These are phyloP conservation scores for Mormyrops boulengeri DNA, from an alignment of 2,797 vertebrate species.

Conservation along the genomic window DNA sequence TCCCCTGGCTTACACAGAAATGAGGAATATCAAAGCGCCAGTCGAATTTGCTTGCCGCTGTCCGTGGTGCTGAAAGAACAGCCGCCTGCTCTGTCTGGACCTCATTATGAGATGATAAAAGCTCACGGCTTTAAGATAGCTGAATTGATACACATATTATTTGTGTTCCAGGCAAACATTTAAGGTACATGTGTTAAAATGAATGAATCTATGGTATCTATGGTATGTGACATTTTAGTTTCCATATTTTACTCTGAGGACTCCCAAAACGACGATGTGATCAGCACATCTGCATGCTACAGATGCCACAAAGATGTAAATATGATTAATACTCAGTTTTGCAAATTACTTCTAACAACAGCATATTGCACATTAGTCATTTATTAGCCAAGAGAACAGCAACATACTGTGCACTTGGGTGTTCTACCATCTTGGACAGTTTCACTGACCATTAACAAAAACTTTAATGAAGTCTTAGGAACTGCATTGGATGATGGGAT, in stretches of 20 bases:
- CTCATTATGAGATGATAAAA: background rate
- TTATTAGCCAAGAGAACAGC: background rate
- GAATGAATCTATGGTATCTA: background rate
- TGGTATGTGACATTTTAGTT: background rate
- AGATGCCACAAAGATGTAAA: background rate
- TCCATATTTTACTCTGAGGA: background rate
- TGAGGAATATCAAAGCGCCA: background rate
- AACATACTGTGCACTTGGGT: background rate
- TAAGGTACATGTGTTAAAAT: background rate
- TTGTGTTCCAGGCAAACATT: background rate
- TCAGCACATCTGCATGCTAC: background rate
- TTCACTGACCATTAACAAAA: background rate
- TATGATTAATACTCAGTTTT: background rate
- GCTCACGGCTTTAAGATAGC: background rate
- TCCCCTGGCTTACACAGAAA: background rate
- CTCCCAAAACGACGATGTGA: background rate
- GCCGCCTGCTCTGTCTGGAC: background rate
- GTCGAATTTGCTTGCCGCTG: background rate
- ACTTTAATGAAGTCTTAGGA: background rate
- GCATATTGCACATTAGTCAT: background rate
- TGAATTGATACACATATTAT: background rate
- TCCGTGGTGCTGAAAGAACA: background rate
- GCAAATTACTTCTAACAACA: background rate
- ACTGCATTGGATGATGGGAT: background rate
- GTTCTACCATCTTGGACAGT: background rate